These are phyloP conservation scores for Drosophila cardini DNA, from an alignment of 1,140 invertebrate species.

Conservation along the genomic window DNA sequence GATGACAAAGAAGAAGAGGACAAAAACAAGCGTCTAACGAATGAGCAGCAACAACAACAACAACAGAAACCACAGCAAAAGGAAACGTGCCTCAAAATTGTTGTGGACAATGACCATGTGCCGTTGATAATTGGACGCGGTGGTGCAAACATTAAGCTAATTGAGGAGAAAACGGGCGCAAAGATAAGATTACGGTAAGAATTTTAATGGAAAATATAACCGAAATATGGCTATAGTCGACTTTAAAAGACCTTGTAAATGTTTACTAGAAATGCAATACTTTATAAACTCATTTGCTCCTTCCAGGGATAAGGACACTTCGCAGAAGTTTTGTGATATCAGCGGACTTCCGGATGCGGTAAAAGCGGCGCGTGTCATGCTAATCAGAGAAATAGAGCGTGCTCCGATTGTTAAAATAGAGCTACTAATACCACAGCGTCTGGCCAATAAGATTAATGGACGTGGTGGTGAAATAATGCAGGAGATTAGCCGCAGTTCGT, in stretches of 20 bases:
- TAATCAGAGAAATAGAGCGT: slow-evolving; percentile 89
- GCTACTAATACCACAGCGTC: slow-evolving; percentile 88
- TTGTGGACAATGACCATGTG: slow-evolving; percentile 79
- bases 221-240: not conserved
- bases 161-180: slow-evolving; percentile 89
- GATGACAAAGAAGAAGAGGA: slow-evolving; percentile 64
- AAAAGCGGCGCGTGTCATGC: slow-evolving; percentile 88
- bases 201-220: not conserved
- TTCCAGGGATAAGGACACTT: slow-evolving; percentile 84
- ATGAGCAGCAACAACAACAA: slow-evolving; percentile 9
- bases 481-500: slow-evolving; percentile 86
- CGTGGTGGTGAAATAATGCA: slow-evolving; percentile 89
- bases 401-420: slow-evolving; percentile 88
- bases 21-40: slow-evolving; percentile 2
- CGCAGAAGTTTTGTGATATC: slow-evolving; percentile 88
- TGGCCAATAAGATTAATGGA: slow-evolving; percentile 89
- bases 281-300: not conserved
- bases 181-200: slow-evolving; percentile 88
- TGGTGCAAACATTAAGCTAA: slow-evolving; percentile 89
- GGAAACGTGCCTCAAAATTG: slow-evolving; percentile 71
- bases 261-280: too few species aligned
- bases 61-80: slow-evolving; percentile 47
- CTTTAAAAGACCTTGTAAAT: not conserved
- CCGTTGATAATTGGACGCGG: slow-evolving; percentile 87
- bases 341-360: slow-evolving; percentile 87